Conservation (phyloP, 2,797 vertebrate genomes). For the Squalus acanthias region DNA sequence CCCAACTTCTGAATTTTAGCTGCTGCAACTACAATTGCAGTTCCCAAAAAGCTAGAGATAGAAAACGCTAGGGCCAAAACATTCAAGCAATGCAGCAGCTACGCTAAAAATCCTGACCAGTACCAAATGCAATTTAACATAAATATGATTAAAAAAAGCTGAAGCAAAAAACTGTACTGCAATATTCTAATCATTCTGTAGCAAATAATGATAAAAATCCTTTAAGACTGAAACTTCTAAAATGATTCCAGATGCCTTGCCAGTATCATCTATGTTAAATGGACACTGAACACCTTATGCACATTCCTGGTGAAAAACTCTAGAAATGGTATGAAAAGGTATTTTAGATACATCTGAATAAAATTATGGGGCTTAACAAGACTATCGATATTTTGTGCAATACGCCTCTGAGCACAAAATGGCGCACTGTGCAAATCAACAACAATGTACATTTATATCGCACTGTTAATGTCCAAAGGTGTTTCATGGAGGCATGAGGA, state of each 20-base stretch:
- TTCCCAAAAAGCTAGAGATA: not conserved
- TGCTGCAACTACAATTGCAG: not conserved
- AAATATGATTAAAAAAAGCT: not conserved
- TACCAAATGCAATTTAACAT: not conserved
- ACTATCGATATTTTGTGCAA: no score
- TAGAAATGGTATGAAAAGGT: no score
- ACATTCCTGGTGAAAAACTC: no score
- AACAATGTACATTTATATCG: no score
- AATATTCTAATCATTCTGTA: not conserved
- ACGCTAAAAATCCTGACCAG: not conserved
- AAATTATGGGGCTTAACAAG: not conserved
- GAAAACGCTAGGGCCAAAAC: not conserved
- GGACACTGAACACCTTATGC: no score
- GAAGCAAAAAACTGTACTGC: not conserved
- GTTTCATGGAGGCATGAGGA: no score
- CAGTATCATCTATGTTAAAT: not conserved
- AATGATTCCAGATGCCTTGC: not conserved
- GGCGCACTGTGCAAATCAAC: no score
- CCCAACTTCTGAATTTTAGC: not conserved
- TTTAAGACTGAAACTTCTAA: not conserved
- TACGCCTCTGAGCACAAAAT: no score
- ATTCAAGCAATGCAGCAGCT: not conserved
- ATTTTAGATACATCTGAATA: not conserved
- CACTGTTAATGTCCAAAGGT: no score
- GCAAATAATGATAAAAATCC: not conserved